phyloP scores from a whole-genome alignment of 2,888 invertebrate species.

The Diplolepis rosae region DNA sequence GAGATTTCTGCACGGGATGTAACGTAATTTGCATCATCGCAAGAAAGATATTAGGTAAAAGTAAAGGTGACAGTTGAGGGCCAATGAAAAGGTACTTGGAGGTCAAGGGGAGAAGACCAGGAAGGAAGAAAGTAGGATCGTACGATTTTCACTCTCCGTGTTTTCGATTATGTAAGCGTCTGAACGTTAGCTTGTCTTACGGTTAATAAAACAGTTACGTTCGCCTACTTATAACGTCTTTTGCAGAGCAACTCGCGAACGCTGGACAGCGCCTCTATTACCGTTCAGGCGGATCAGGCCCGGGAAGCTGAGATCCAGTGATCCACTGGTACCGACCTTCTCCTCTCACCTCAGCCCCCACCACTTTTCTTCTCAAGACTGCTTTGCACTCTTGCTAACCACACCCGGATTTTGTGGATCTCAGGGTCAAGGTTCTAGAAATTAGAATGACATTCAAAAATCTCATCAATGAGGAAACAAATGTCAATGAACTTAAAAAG shows the following conservation, averaged over 20 bases:
- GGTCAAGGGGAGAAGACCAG: constrained; percentile 37
- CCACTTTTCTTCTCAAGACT: constrained; percentile 10
- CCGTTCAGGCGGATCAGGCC: constrained; percentile 3
- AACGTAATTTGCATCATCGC: no score
- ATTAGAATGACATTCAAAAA: neutral
- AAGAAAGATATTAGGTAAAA: no score
- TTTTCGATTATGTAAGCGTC: constrained; percentile 70
- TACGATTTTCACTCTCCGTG: constrained; percentile 72
- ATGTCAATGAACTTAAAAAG: neutral
- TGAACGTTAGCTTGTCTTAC: constrained; percentile 61
- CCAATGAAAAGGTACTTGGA: neutral
- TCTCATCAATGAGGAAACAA: neutral
- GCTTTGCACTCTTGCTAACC: neutral
- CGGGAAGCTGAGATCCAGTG: constrained; percentile 47
- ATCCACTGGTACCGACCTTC: constrained; percentile 49
- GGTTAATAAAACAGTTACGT: constrained; percentile 71
- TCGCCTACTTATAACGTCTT: constrained; percentile 65
- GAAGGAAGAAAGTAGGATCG: constrained; percentile 68
- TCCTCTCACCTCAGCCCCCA: constrained; percentile 32
- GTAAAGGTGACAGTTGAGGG: constrained; percentile 2
- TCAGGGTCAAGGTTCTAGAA: constrained; percentile 16
- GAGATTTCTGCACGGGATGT: no score
- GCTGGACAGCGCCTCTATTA: constrained; percentile 17
- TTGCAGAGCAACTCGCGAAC: constrained; percentile 21
- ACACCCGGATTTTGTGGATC: neutral